phyloP scores from a whole-genome alignment of 2,113 vertebrate species.

The Lates calcarifer region DNA sequence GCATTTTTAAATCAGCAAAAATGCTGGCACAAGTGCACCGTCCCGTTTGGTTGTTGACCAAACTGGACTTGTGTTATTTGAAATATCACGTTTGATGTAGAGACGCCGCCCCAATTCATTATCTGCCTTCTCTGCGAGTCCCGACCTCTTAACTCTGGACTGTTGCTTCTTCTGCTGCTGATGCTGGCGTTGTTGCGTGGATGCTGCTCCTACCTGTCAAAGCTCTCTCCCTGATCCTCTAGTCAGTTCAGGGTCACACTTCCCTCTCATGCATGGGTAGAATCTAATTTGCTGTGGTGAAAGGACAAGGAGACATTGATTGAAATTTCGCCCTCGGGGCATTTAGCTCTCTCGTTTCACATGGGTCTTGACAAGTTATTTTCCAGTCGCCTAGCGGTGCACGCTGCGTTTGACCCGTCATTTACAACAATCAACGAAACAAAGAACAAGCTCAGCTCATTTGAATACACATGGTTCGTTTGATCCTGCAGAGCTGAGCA shows the following conservation, averaged over 20 bases:
- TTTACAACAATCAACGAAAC: slow-evolving; percentile 74
- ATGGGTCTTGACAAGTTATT: slow-evolving; percentile 83
- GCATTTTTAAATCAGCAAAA: slow-evolving; percentile 21
- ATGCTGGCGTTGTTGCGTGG: slow-evolving; percentile 30
- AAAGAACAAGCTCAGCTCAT: slow-evolving; percentile 48
- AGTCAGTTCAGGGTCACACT: slow-evolving; percentile 85
- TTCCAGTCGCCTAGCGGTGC: slow-evolving; percentile 73
- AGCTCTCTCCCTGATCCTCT: slow-evolving; percentile 72
- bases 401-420: slow-evolving; percentile 73
- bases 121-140: slow-evolving; percentile 10
- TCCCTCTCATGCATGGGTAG: slow-evolving; percentile 77
- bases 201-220: slow-evolving; percentile 74
- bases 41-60: neutral
- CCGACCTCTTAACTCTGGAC: slow-evolving; percentile 3
- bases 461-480: slow-evolving; percentile 19
- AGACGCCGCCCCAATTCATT: slow-evolving; percentile 1
- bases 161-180: slow-evolving; percentile 27
- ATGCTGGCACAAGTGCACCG: neutral
- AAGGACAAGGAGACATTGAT: slow-evolving; percentile 89
- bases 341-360: slow-evolving; percentile 80
- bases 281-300: slow-evolving; percentile 86
- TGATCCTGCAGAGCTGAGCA: slow-evolving; percentile 12
- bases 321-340: slow-evolving; percentile 84
- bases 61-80: neutral
- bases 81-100: neutral